These are phyloP conservation scores for Mobula hypostoma DNA, from an alignment of 2,113 vertebrate genomes.

Conservation along the genomic window DNA sequence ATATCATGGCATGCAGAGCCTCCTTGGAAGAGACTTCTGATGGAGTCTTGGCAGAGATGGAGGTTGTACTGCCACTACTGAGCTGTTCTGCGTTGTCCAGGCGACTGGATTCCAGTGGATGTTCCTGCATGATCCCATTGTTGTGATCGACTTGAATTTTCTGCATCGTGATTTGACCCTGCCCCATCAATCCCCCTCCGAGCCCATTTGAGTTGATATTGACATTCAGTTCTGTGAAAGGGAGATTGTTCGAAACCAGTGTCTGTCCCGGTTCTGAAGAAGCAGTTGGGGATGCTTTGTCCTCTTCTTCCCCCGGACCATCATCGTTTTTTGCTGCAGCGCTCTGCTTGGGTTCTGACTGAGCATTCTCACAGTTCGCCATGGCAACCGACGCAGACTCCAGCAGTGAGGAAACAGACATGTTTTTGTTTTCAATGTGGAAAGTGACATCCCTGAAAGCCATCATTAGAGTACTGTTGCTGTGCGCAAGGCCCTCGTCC, in stretches of 20 bases:
- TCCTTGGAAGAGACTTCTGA: conserved; percentile 83
- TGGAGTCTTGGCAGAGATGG: conserved; percentile 69
- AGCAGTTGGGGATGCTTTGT: conserved; percentile 44
- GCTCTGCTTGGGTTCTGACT: conserved; percentile 42
- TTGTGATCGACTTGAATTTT: conserved; percentile 48
- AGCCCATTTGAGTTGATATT: conserved; percentile 40
- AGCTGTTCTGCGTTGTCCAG: conserved; percentile 69
- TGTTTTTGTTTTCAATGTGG: conserved; percentile 92
- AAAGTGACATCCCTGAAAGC: conserved; percentile 94
- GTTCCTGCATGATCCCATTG: conserved; percentile 51
- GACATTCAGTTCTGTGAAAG: conserved; percentile 40
- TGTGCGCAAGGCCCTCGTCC: conserved; percentile 67
- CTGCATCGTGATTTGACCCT: conserved; percentile 46
- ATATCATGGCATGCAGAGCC: conserved; percentile 84
- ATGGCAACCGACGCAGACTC: conserved; percentile 75
- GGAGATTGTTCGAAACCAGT: conserved; percentile 44
- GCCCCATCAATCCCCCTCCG: conserved; percentile 37
- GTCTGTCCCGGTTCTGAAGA: neutral
- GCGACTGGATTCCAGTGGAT: conserved; percentile 58
- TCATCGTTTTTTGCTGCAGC: conserved; percentile 41
- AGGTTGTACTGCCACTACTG: conserved; percentile 77
- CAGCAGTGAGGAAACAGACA: conserved; percentile 81
- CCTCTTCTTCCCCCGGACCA: conserved; percentile 56
- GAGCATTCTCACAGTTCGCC: conserved; percentile 68
- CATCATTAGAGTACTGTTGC: conserved; percentile 91